Conservation (phyloP, 1,140 invertebrate species). For the Calephelis virginiensis region DNA sequence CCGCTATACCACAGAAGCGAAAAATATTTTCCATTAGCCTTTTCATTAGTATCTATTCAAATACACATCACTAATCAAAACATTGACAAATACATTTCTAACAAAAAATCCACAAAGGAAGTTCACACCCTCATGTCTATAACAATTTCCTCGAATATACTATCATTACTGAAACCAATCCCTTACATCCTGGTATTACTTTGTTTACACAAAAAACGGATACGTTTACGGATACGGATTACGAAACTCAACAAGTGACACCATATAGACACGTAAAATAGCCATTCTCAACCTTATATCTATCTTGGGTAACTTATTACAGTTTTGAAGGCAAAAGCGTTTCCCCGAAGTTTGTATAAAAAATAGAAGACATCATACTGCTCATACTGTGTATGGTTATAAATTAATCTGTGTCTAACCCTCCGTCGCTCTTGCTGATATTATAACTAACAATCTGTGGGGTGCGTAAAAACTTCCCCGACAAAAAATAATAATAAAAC, state of each 20-base stretch:
- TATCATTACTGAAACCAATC: conserved; percentile 35
- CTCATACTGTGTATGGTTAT: neutral
- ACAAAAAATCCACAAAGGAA: conserved; percentile 23
- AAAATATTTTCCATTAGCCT: too few species aligned
- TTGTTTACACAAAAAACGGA: conserved; percentile 49
- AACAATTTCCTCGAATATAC: conserved; percentile 35
- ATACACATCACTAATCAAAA: neutral
- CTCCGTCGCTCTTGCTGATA: conserved; percentile 26
- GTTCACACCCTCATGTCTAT: conserved; percentile 32
- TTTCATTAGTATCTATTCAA: too few species aligned
- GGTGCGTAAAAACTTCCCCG: conserved; percentile 43
- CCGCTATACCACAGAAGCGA: too few species aligned
- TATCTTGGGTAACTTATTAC: conserved; percentile 20
- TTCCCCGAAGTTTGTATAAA: neutral
- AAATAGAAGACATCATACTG: conserved; percentile 8
- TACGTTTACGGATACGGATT: conserved; percentile 44
- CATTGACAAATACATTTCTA: conserved; percentile 12
- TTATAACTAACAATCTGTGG: conserved; percentile 38
- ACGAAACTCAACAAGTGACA: conserved; percentile 65
- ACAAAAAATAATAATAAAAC: conserved; percentile 65
- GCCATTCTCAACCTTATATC: conserved; percentile 35
- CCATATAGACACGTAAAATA: conserved; percentile 33
- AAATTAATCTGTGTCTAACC: conserved; percentile 42
- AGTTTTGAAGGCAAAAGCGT: conserved; percentile 22
- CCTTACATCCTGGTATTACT: conserved; percentile 31